phyloP scores from a whole-genome alignment of 2,797 vertebrate genomes.

The Girardinus metallicus region DNA sequence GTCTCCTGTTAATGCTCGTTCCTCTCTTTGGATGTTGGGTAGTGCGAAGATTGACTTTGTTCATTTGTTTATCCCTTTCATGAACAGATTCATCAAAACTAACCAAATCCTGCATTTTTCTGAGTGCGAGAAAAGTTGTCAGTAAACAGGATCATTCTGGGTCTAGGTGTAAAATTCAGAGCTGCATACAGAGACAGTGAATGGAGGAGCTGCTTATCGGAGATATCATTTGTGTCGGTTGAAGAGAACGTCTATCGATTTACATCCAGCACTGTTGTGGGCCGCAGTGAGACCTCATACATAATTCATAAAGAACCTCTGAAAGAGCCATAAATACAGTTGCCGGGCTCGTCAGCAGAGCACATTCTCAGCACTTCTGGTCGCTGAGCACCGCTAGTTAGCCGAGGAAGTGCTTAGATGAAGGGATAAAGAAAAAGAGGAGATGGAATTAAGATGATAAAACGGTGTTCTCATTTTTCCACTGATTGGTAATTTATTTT shows the following conservation, averaged over 20 bases:
- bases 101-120: conserved; percentile 49
- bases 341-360: conserved; percentile 33
- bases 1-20: conserved; percentile 20
- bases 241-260: conserved; percentile 75
- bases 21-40: conserved; percentile 28
- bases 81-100: conserved; percentile 54
- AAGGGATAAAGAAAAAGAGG: conserved; percentile 12
- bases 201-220: conserved; percentile 52
- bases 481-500: neutral
- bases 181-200: conserved; percentile 12
- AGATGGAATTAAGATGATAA: conserved; percentile 20
- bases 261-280: conserved; percentile 58
- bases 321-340: conserved; percentile 73
- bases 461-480: neutral
- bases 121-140: conserved; percentile 42
- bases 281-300: conserved; percentile 59
- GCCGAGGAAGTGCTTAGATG: conserved; percentile 20
- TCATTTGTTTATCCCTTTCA: conserved; percentile 35
- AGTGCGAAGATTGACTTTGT: conserved; percentile 31
- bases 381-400: conserved; percentile 47
- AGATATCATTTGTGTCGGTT: conserved; percentile 64
- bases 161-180: conserved; percentile 53
- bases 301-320: conserved; percentile 69
- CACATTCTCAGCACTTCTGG: conserved; percentile 58
- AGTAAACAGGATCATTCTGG: conserved; percentile 61